Conservation (phyloP, 2,888 invertebrate species). For the Perizoma flavofasciatum region DNA sequence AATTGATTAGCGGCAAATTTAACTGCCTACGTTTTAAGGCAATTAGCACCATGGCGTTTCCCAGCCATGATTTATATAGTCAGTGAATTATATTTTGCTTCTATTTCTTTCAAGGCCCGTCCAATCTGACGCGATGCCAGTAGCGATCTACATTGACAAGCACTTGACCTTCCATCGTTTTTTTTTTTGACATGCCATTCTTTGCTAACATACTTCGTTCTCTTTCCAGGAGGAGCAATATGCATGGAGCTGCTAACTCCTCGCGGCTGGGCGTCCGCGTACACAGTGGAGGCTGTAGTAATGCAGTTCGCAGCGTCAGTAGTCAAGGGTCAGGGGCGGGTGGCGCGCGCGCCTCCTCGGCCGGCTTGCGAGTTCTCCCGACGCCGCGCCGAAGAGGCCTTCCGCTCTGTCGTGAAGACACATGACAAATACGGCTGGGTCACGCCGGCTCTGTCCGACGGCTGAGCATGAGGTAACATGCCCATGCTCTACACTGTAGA, state of each 20-base stretch:
- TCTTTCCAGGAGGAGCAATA: constrained; percentile 88
- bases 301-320: constrained; percentile 96
- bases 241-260: constrained; percentile 95
- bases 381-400: constrained; percentile 94
- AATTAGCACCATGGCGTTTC: too few relatives aligned
- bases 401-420: constrained; percentile 93
- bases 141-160: too few relatives aligned
- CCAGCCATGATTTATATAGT: too few relatives aligned
- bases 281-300: constrained; percentile 93
- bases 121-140: too few relatives aligned
- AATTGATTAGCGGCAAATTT: too few relatives aligned
- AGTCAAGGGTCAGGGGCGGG: constrained; percentile 93
- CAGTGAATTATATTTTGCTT: too few relatives aligned
- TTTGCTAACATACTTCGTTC: neutral
- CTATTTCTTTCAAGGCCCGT: too few relatives aligned
- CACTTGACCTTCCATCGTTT: too few relatives aligned
- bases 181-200: neutral
- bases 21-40: too few relatives aligned
- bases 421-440: constrained; percentile 97
- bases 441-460: constrained; percentile 93
- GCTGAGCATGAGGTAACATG: constrained; percentile 79
- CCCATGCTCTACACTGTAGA: neutral
- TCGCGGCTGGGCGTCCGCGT: constrained; percentile 94
- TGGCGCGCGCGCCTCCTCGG: constrained; percentile 91
- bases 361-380: constrained; percentile 90